These are phyloP conservation scores for Perdita meconis DNA, from an alignment of 2,888 invertebrate genomes.

Conservation along the genomic window DNA sequence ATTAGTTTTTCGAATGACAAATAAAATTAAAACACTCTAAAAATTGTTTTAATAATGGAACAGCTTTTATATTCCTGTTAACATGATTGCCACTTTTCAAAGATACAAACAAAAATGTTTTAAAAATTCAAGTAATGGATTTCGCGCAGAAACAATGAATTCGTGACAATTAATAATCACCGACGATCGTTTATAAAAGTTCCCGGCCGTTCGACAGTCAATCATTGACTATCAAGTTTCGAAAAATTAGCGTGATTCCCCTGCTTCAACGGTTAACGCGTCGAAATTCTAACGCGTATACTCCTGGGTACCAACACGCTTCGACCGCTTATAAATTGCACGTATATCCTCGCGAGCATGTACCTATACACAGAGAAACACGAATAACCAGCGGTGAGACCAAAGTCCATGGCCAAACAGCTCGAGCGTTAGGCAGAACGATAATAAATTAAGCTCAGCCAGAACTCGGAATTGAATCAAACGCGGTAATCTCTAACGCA, in stretches of 20 bases:
- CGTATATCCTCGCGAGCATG: constrained; percentile 39
- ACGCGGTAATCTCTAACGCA: constrained; percentile 77
- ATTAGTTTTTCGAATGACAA: too few species aligned
- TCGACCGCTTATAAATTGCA: constrained; percentile 45
- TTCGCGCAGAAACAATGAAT: too few species aligned
- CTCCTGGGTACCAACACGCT: constrained; percentile 28
- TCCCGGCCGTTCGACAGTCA: constrained; percentile 4
- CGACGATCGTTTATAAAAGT: too few species aligned
- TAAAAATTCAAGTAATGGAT: too few species aligned
- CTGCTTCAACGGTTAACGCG: constrained; percentile 41
- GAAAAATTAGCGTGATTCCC: constrained; percentile 44
- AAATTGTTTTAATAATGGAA: too few species aligned
- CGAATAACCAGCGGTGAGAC: constrained; percentile 46
- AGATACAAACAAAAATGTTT: too few species aligned
- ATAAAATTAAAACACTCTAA: too few species aligned
- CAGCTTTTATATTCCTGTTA: too few species aligned
- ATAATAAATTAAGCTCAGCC: constrained; percentile 75
- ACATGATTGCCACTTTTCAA: too few species aligned
- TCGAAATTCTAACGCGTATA: constrained; percentile 47
- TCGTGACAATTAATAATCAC: too few species aligned
- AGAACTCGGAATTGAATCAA: constrained; percentile 77
- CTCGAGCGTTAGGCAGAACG: constrained; percentile 63
- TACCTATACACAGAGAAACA: constrained; percentile 40
- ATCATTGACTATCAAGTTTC: constrained; percentile 12
- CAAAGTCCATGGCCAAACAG: constrained; percentile 68